A percentile compares a stretch with the other conserved stretches of the same genome.
These are phyloP conservation scores for Neoscelio sp. DNA, from an alignment of 2,888 invertebrate species.

Conservation along the genomic window DNA sequence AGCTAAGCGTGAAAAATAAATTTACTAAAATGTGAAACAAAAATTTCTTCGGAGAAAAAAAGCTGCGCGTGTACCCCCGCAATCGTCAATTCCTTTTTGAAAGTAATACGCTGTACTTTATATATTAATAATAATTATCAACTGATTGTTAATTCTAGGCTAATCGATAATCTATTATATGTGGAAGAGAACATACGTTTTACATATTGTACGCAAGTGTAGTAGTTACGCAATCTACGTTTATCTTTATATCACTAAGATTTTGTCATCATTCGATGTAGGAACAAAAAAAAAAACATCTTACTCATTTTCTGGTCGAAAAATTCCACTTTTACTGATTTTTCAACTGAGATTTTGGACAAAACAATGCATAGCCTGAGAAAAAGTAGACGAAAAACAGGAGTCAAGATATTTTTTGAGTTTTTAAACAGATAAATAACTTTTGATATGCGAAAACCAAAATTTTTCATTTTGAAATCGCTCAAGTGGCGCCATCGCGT, in stretches of 20 bases:
- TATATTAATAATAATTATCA: conserved; percentile 72
- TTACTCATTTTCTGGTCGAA: too few species aligned
- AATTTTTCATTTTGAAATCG: too few species aligned
- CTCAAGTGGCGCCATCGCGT: too few species aligned
- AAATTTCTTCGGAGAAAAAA: conserved; percentile 50
- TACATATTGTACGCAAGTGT: conserved; percentile 74
- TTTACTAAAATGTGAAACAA: background rate
- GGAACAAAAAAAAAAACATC: conserved; percentile 23
- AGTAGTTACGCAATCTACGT: conserved; percentile 73
- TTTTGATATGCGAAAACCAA: too few species aligned
- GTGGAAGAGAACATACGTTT: conserved; percentile 71
- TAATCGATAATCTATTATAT: conserved; percentile 72
- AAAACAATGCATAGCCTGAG: too few species aligned
- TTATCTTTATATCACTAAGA: conserved; percentile 72
- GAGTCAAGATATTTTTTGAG: too few species aligned
- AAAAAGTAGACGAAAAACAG: too few species aligned
- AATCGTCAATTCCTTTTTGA: conserved; percentile 83
- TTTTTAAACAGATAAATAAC: too few species aligned
- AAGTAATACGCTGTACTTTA: conserved; percentile 81
- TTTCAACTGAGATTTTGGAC: too few species aligned
- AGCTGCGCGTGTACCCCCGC: conserved; percentile 76
- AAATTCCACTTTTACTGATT: background rate
- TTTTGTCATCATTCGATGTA: conserved; percentile 61
- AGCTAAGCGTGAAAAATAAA: conserved; percentile 3
- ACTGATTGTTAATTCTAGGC: conserved; percentile 72